These are phyloP conservation scores for Poecilus cupreus DNA, from an alignment of 2,888 invertebrate genomes.

Conservation along the genomic window DNA sequence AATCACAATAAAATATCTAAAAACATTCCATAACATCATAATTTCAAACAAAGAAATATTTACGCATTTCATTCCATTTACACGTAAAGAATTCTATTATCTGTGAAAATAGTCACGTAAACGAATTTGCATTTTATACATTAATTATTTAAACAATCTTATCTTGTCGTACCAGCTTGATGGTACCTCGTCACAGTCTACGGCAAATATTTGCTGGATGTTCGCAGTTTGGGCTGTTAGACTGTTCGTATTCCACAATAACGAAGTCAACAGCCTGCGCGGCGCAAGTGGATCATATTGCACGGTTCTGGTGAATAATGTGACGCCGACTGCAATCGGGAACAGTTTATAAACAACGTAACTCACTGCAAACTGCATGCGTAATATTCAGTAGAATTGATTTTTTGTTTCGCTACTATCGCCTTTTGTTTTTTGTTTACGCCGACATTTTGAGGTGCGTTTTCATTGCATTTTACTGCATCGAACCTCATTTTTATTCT, in stretches of 20 bases:
- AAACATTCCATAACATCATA: not conserved
- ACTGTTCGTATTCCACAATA: not conserved
- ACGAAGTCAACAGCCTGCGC: slow-evolving; percentile 11
- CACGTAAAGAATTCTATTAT: not conserved
- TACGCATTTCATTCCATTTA: not conserved
- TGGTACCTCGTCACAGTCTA: not conserved
- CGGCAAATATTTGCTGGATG: not conserved
- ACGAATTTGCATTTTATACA: not conserved
- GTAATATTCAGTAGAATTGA: not conserved
- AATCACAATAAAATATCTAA: not conserved
- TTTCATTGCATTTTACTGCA: not conserved
- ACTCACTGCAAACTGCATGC: not conserved
- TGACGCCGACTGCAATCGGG: not conserved
- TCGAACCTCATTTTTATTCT: too few species aligned
- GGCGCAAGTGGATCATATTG: slow-evolving; percentile 19
- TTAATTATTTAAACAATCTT: not conserved
- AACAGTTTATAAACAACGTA: slow-evolving; percentile 3
- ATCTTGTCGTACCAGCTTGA: not conserved
- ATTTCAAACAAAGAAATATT: not conserved
- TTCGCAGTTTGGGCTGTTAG: not conserved
- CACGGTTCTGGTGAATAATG: slow-evolving; percentile 31
- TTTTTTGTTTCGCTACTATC: not conserved
- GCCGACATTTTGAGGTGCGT: not conserved
- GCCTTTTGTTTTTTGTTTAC: not conserved
- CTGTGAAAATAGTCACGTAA: not conserved